These are phyloP conservation scores for Aproaerema taeniolella DNA, from an alignment of 2,888 invertebrate genomes.

Conservation along the genomic window DNA sequence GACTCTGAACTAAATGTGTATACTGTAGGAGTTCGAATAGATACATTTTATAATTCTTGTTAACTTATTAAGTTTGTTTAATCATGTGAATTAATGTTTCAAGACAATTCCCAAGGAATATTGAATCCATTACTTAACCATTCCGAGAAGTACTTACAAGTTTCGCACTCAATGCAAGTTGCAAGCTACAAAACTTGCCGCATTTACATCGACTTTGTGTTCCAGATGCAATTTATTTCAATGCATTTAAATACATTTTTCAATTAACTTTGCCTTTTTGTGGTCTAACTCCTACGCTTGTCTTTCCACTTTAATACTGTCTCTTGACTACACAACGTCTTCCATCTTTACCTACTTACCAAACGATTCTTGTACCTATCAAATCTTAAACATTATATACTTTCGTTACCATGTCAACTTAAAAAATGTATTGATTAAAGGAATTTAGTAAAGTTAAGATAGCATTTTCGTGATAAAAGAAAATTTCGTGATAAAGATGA, in stretches of 20 bases:
- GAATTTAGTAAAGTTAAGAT: slow-evolving; percentile 71
- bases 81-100: slow-evolving; percentile 38
- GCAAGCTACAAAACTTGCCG: slow-evolving; percentile 30
- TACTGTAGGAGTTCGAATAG: slow-evolving; percentile 55
- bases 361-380: background rate
- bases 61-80: slow-evolving; percentile 44
- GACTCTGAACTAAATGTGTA: slow-evolving; percentile 58
- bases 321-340: slow-evolving; percentile 45
- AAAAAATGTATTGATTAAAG: too few species aligned
- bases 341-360: slow-evolving; percentile 42
- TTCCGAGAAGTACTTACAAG: slow-evolving; percentile 37
- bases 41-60: slow-evolving; percentile 44
- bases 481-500: slow-evolving; percentile 72
- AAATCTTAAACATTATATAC: too few species aligned
- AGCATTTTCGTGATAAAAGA: slow-evolving; percentile 74
- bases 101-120: slow-evolving; percentile 34
- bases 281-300: slow-evolving; percentile 19
- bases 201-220: slow-evolving; percentile 24
- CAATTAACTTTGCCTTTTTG: slow-evolving; percentile 22
- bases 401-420: too few species aligned
- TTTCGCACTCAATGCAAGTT: slow-evolving; percentile 32
- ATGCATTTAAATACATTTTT: slow-evolving; percentile 26
- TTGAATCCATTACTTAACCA: slow-evolving; percentile 37
- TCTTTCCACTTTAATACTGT: slow-evolving; percentile 24
- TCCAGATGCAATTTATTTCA: slow-evolving; percentile 29